phyloP scores from a whole-genome alignment of 2,797 vertebrate genomes.

The Nannoperca obscura region DNA sequence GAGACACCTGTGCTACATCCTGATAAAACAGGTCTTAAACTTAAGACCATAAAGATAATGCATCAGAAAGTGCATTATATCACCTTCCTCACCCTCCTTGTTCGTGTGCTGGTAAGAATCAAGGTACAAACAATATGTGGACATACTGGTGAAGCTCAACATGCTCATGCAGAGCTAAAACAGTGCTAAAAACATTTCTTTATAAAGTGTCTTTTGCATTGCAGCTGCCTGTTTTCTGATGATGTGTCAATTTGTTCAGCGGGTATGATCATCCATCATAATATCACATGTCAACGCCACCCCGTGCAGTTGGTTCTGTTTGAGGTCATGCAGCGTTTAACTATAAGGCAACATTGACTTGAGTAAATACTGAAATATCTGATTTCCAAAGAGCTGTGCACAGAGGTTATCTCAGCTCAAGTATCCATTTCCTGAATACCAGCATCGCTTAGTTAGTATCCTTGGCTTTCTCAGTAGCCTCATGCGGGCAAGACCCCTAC shows the following conservation, averaged over 20 bases:
- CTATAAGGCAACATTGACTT: conserved; percentile 38
- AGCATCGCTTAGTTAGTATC: conserved; percentile 45
- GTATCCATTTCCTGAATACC: conserved; percentile 63
- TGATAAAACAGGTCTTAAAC: conserved; percentile 57
- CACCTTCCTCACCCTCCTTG: background rate
- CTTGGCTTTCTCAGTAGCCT: conserved; percentile 38
- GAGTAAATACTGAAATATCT: conserved; percentile 57
- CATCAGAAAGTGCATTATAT: background rate
- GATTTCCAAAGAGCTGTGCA: conserved; percentile 45
- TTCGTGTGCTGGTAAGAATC: background rate
- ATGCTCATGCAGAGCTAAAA: too few relatives aligned
- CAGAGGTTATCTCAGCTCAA: conserved; percentile 40
- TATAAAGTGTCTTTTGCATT: background rate
- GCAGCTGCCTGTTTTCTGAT: background rate
- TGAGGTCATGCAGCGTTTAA: conserved; percentile 9
- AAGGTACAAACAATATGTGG: background rate
- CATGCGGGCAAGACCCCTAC: conserved; percentile 41
- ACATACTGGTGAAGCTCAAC: background rate
- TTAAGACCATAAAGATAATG: conserved; percentile 17
- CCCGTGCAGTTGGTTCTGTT: conserved; percentile 31
- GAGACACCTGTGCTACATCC: conserved; percentile 63
- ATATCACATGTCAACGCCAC: background rate
- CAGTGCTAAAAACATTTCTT: background rate
- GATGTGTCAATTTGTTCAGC: background rate
- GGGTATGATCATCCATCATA: background rate